Conservation (phyloP, 2,888 invertebrate genomes). For the Drosophila cracens region DNA sequence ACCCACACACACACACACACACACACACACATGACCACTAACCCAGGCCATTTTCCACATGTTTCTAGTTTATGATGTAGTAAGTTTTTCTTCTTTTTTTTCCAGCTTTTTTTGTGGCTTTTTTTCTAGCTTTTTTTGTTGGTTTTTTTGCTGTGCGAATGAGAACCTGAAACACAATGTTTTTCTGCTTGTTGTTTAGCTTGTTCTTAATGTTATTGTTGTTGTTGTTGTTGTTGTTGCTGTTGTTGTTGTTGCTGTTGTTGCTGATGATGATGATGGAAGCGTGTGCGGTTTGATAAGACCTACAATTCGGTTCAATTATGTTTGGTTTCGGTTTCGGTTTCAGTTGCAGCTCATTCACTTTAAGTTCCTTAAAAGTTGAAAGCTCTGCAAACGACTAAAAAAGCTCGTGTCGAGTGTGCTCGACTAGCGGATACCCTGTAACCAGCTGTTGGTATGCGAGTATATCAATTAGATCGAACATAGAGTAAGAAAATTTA, state of each 20-base stretch:
- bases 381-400: not conserved
- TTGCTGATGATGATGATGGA: conserved; percentile 54
- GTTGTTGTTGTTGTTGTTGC: conserved; percentile 16
- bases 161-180: conserved; percentile 22
- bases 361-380: conserved; percentile 13
- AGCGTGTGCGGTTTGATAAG: conserved; percentile 76
- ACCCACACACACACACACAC: conserved; percentile 16
- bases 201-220: conserved; percentile 15
- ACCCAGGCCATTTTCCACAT: conserved; percentile 50
- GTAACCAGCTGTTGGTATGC: not conserved
- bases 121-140: not conserved
- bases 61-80: conserved; percentile 78
- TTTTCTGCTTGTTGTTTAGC: conserved; percentile 11
- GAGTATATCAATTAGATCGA: not conserved
- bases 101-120: not conserved
- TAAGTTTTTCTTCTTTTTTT: conserved; percentile 58
- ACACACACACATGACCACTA: conserved; percentile 39
- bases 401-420: not conserved
- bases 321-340: conserved; percentile 34
- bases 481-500: not conserved
- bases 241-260: conserved; percentile 19
- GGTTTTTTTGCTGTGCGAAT: conserved; percentile 3
- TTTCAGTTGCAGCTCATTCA: not conserved
- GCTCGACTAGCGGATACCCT: not conserved
- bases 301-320: conserved; percentile 57